Conservation (phyloP, 2,113 vertebrate species). For the Azemiops feae region DNA sequence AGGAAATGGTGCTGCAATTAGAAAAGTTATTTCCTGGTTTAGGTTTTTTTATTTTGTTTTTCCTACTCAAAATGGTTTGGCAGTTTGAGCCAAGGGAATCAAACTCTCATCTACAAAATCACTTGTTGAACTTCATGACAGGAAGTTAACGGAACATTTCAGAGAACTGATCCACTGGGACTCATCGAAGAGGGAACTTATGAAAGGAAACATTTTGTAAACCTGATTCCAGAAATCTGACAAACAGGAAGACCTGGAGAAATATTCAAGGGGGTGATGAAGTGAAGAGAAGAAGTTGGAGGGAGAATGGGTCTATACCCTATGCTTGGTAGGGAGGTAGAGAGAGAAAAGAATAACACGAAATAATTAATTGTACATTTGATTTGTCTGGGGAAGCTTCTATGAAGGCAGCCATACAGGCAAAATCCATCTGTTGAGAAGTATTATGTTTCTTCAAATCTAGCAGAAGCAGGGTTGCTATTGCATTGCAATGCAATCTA, state of each 20-base stretch:
- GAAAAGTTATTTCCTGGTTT: constrained; percentile 28
- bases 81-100: constrained; percentile 41
- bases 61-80: not conserved
- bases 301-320: not conserved
- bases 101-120: constrained; percentile 16
- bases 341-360: constrained; percentile 30
- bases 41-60: not conserved
- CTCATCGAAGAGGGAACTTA: constrained; percentile 33
- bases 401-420: constrained; percentile 8
- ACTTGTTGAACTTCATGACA: constrained; percentile 34
- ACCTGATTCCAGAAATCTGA: constrained; percentile 46
- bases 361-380: constrained; percentile 49
- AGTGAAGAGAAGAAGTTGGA: constrained; percentile 34
- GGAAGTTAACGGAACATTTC: constrained; percentile 35
- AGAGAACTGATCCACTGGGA: constrained; percentile 33
- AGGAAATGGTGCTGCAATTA: constrained; percentile 34
- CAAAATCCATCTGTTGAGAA: constrained; percentile 1
- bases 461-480: not conserved
- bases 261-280: constrained; percentile 32
- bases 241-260: constrained; percentile 46
- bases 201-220: constrained; percentile 42
- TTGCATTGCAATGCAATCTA: not conserved
- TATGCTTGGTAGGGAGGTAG: constrained; percentile 26
- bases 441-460: not conserved
- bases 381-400: constrained; percentile 9